These are phyloP conservation scores for Valencia hispanica DNA, from an alignment of 2,797 vertebrate species.

Conservation along the genomic window DNA sequence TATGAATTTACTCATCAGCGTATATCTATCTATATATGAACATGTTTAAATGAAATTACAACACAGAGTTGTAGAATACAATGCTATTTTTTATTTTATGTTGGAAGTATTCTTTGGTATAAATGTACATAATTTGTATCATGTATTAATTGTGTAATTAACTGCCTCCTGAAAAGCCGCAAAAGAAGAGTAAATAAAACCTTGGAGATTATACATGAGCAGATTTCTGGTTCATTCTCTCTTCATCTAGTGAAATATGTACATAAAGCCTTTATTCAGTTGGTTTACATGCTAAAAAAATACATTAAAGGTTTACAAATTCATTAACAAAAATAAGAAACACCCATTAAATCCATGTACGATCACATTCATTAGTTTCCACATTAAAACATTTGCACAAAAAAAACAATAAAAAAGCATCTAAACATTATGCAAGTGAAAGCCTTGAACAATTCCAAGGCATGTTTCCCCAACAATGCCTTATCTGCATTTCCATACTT, in stretches of 20 bases:
- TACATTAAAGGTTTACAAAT: constrained; percentile 36
- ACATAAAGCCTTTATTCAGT: constrained; percentile 17
- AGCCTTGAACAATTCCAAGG: constrained; percentile 88
- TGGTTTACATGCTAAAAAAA: constrained; percentile 14
- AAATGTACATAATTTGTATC: constrained; percentile 88
- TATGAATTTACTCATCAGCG: constrained; percentile 85
- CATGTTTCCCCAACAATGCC: constrained; percentile 86
- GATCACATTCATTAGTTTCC: constrained; percentile 59
- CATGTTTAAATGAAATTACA: constrained; percentile 83
- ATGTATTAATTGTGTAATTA: constrained; percentile 87
- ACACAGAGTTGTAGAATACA: constrained; percentile 84
- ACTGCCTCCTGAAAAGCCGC: constrained; percentile 84
- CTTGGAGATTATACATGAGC: constrained; percentile 79
- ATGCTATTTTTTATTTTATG: constrained; percentile 86
- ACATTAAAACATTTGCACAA: constrained; percentile 81
- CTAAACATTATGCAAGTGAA: constrained; percentile 67
- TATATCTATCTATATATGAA: constrained; percentile 86
- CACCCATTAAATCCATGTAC: constrained; percentile 48
- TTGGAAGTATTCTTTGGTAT: constrained; percentile 86
- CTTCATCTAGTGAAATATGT: constrained; percentile 1
- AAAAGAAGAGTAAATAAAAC: constrained; percentile 86
- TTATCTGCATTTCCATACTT: constrained; percentile 95
- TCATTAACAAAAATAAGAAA: constrained; percentile 38
- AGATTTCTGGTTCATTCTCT: constrained; percentile 31
- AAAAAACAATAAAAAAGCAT: constrained; percentile 47